Conservation (phyloP, 2,888 invertebrate species). For the Cheilosia variabilis region DNA sequence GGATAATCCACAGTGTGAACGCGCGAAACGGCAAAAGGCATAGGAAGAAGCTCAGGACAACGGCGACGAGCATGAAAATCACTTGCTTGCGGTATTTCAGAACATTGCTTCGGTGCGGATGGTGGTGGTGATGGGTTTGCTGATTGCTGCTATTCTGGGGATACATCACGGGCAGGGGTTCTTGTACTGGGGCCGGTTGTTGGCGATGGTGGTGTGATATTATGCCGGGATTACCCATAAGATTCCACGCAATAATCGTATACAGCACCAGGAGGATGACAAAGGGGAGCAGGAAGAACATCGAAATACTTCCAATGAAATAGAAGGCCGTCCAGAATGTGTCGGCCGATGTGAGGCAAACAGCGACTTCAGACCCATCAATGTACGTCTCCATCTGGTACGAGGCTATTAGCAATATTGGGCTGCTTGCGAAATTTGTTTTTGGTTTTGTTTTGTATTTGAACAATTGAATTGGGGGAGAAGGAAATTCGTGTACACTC, state of each 20-base stretch:
- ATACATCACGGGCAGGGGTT: slow-evolving; percentile 12
- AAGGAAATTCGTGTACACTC: slow-evolving; percentile 42
- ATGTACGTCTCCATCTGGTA: slow-evolving; percentile 89
- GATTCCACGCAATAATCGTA: slow-evolving; percentile 92
- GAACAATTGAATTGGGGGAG: slow-evolving; percentile 48
- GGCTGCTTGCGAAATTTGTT: slow-evolving; percentile 85
- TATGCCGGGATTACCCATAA: slow-evolving; percentile 91
- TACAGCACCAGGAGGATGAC: slow-evolving; percentile 92
- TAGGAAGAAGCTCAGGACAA: slow-evolving; percentile 95
- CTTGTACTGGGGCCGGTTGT: background rate
- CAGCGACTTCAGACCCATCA: slow-evolving; percentile 88
- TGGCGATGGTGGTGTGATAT: slow-evolving; percentile 85
- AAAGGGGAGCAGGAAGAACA: slow-evolving; percentile 94
- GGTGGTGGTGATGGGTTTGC: slow-evolving; percentile 44
- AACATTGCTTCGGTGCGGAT: slow-evolving; percentile 84
- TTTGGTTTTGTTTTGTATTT: slow-evolving; percentile 38
- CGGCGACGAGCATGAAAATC: slow-evolving; percentile 94
- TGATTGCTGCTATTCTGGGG: slow-evolving; percentile 76
- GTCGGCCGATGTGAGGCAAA: slow-evolving; percentile 92
- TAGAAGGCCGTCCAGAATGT: slow-evolving; percentile 91
- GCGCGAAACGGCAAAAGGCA: slow-evolving; percentile 95
- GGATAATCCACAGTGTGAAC: slow-evolving; percentile 93
- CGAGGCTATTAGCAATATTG: slow-evolving; percentile 92
- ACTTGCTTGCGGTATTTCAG: slow-evolving; percentile 91
- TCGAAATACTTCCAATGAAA: slow-evolving; percentile 90